Evolutionary conservation across 1,140 invertebrate genomes (phyloP).

Genomic region (Aphis gossypii): DNA sequence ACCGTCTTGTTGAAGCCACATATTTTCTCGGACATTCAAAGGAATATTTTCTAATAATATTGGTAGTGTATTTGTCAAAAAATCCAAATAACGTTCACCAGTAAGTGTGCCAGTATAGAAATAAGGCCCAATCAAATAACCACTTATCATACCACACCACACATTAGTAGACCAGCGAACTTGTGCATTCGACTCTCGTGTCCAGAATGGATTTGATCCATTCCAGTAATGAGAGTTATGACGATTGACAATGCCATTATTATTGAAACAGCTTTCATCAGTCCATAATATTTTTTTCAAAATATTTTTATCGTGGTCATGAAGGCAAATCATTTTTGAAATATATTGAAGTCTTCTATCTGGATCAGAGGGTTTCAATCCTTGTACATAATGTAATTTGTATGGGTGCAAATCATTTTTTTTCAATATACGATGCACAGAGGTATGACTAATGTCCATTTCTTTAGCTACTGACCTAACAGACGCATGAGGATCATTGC

Average conservation of each 20-base stretch:
- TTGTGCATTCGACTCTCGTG: background rate
- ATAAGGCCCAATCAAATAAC: slow-evolving; percentile 31
- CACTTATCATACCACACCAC: slow-evolving; percentile 18
- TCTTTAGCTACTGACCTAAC: background rate
- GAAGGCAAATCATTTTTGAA: background rate
- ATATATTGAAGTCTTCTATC: background rate
- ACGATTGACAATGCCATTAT: background rate
- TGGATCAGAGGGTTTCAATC: too few species aligned
- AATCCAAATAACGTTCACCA: too few species aligned
- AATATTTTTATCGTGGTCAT: background rate
- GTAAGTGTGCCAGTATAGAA: slow-evolving; percentile 38
- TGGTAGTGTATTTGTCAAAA: too few species aligned
- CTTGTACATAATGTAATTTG: slow-evolving; percentile 8
- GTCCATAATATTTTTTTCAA: background rate
- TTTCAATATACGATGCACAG: background rate
- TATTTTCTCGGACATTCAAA: too few species aligned
- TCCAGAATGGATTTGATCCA: slow-evolving; percentile 6
- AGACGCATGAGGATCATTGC: background rate
- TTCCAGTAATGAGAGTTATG: slow-evolving; percentile 5
- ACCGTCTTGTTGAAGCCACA: too few species aligned
- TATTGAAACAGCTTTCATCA: slow-evolving; percentile 12
- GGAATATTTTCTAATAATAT: too few species aligned
- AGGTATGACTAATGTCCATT: background rate
- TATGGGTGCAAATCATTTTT: slow-evolving; percentile 8
- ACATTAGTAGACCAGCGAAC: background rate